phyloP scores from a whole-genome alignment of 2,888 invertebrate species.

The Cerastoderma edule region DNA sequence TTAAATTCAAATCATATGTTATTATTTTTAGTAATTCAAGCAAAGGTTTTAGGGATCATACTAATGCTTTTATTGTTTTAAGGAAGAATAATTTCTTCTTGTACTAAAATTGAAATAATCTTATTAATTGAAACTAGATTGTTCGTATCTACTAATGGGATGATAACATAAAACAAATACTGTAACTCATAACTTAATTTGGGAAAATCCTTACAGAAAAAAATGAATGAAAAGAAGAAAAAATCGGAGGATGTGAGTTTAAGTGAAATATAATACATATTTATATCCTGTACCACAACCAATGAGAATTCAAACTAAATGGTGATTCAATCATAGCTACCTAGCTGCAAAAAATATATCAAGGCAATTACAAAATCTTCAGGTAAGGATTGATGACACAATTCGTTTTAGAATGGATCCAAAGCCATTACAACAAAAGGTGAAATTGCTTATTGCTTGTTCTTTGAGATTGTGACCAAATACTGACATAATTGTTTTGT shows the following conservation, averaged over 20 bases:
- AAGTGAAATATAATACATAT: background rate
- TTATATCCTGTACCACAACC: background rate
- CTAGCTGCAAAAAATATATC: background rate
- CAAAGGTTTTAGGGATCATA: too few species aligned
- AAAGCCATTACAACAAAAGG: background rate
- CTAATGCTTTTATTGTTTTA: too few species aligned
- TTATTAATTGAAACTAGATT: too few species aligned
- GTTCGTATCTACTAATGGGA: too few species aligned
- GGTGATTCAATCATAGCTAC: constrained; percentile 8
- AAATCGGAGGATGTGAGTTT: constrained; percentile 55
- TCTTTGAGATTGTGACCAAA: background rate
- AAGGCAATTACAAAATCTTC: background rate
- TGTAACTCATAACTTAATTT: background rate
- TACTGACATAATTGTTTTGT: background rate
- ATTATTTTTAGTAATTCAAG: too few species aligned
- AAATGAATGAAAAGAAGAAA: constrained; percentile 58
- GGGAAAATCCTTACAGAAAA: constrained; percentile 44
- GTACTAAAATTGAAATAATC: too few species aligned
- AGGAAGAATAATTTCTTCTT: too few species aligned
- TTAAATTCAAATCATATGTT: too few species aligned
- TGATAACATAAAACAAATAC: too few species aligned
- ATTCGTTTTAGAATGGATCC: background rate
- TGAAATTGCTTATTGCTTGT: background rate
- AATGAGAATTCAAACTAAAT: background rate
- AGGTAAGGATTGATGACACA: background rate